A percentile compares a stretch with the other conserved stretches of the same genome.
Evolutionary conservation across 2,113 vertebrate species (phyloP).

Genomic region (Clarias magur): DNA sequence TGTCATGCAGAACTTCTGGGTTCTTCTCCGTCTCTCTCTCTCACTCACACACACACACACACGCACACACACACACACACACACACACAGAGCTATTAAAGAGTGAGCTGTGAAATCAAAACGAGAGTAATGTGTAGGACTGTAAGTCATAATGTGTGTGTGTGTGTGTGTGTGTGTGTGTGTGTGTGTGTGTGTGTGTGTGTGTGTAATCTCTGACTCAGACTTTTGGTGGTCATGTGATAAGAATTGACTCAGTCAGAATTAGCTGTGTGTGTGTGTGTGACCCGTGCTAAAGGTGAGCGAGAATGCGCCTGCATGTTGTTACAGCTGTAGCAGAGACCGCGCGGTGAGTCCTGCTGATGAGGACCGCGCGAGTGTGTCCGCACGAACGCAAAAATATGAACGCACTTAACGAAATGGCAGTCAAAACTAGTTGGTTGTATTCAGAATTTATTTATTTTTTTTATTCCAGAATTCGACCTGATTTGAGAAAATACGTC

Average conservation of each 20-base stretch:
- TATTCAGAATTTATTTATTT: too few relatives aligned
- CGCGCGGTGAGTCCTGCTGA: slow-evolving; percentile 21
- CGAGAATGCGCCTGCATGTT: slow-evolving; percentile 24
- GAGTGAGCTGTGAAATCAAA: background rate
- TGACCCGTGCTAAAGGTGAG: slow-evolving; percentile 29
- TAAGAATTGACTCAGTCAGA: background rate
- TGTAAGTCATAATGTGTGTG: background rate
- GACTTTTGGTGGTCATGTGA: slow-evolving; percentile 28
- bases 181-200: slow-evolving; percentile 24
- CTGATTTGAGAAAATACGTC: background rate
- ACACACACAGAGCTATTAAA: slow-evolving; percentile 17
- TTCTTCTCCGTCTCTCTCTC: slow-evolving; percentile 53
- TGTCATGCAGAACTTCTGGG: slow-evolving; percentile 85
- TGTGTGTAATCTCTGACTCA: slow-evolving; percentile 28
- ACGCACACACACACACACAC: slow-evolving; percentile 26
- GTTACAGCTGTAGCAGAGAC: slow-evolving; percentile 29
- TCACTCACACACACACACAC: slow-evolving; percentile 14
- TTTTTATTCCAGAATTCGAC: background rate
- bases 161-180: background rate
- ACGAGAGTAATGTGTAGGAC: background rate
- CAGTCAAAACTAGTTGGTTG: background rate
- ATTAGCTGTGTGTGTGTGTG: slow-evolving; percentile 21
- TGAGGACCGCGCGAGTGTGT: slow-evolving; percentile 23
- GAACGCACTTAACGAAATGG: background rate
- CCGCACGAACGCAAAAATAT: background rate